phyloP scores from a whole-genome alignment of 1,140 invertebrate species.

The Leptinotarsa defecta region DNA sequence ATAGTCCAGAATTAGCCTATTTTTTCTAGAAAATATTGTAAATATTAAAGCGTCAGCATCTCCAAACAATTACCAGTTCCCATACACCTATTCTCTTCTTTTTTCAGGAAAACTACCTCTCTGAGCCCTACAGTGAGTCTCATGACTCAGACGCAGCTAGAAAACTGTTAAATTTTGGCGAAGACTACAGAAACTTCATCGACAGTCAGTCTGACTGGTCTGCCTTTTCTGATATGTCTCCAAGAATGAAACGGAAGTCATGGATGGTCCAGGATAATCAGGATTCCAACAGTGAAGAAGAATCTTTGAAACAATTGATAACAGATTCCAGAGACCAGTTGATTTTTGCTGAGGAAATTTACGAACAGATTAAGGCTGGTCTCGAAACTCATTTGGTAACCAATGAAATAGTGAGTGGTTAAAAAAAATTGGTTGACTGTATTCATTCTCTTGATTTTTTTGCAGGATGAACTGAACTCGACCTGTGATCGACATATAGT shows the following conservation, averaged over 20 bases:
- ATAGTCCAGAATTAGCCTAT: no score
- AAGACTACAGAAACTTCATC: conserved; percentile 86
- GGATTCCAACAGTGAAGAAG: conserved; percentile 51
- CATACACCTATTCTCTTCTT: conserved; percentile 16
- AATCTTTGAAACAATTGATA: conserved; percentile 49
- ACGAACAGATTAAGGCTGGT: conserved; percentile 48
- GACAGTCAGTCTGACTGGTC: conserved; percentile 85
- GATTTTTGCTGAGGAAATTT: conserved; percentile 47
- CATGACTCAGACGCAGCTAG: conserved; percentile 83
- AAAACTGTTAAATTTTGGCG: conserved; percentile 82
- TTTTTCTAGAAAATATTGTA: no score
- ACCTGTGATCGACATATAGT: conserved; percentile 62
- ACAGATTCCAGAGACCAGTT: conserved; percentile 49
- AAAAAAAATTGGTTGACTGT: not conserved
- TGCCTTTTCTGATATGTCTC: conserved; percentile 66
- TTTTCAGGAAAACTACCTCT: conserved; percentile 85
- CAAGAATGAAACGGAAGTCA: conserved; percentile 53
- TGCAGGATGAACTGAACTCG: conserved; percentile 74
- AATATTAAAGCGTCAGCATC: no score
- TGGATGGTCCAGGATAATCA: conserved; percentile 36
- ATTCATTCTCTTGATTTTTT: conserved; percentile 28
- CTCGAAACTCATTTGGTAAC: conserved; percentile 47
- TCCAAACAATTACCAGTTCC: no score
- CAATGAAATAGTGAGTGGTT: conserved; percentile 50
- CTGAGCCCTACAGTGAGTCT: conserved; percentile 88